Evolutionary conservation across 2,797 vertebrate species (phyloP), one percentile per base, ranked within the genome.

Genomic region (Peromyscus eremicus): DNA sequence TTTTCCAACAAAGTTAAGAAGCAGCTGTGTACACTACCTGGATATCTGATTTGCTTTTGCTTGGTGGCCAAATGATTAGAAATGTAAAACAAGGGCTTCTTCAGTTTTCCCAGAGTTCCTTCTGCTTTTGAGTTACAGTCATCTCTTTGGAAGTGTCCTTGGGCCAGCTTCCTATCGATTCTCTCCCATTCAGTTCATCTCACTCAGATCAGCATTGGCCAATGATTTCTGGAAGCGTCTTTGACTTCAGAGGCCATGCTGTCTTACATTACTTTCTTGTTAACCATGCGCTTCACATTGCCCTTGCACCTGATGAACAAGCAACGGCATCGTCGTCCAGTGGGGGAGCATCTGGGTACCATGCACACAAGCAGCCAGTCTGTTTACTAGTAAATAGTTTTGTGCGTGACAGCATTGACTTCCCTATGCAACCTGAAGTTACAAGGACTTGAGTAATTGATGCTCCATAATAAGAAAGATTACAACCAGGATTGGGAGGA

Each of bases 121-220:
- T 43, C 10, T 21, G 5, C 13, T 17, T 64, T 46, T 43, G n/a
- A 52, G n/a, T 52, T 68, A 62, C 9, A 19, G n/a, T 7, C 34
- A 14, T 27, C 40, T 37, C 43, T 29, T 34, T 55, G 12, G 34
- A 73, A 43, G 32, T 12, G 7, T 43, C 34, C 6, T 13, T 9
- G 2, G n/a, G n/a, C 29, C 21, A 21, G 32, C 43, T 27, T 40
- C 68, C 4, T 3, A 14, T 16, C 4, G 1, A 0, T 0, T n/a
- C 27, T 46, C 70, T 84, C 19, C 62, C 62, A 5, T 17, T 70
- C 40, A 32, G 29, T 25, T 34, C 40, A 0, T 40, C 60, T 46
- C n/a, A 32, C 17, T 37, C 62, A 49, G 88, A 62, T 46, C 82
- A 84, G 82, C 40, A 32, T 32, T 46, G 12, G 37, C 40, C 29